These are phyloP conservation scores for Neopipo cinnamomea DNA, from an alignment of 2,113 vertebrate species.

Conservation along the genomic window DNA sequence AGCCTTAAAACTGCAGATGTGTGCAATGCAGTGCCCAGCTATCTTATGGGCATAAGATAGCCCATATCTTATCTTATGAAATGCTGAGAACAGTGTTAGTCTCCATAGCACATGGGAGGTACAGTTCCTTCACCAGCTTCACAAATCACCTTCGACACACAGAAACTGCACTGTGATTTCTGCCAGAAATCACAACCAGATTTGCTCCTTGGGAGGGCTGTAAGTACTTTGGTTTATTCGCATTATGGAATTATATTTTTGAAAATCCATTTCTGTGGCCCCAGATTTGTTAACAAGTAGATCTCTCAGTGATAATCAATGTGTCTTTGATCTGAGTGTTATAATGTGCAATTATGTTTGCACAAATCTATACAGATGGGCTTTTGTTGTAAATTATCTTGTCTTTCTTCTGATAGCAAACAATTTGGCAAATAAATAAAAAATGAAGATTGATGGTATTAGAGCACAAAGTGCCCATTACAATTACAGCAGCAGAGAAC, in stretches of 20 bases:
- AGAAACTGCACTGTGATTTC: neutral
- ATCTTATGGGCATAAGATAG: no score
- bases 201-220: neutral
- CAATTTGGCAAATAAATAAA: conserved; percentile 49
- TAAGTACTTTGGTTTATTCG: neutral
- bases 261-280: neutral
- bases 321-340: neutral
- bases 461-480: neutral
- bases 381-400: neutral
- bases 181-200: neutral
- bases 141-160: neutral
- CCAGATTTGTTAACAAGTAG: neutral
- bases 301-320: neutral
- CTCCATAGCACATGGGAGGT: neutral
- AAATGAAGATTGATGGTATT: neutral
- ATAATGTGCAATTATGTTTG: neutral
- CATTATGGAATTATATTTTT: neutral
- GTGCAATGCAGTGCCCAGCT: neutral
- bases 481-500: neutral
- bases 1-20: neutral
- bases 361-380: neutral
- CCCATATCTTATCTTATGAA: no score
- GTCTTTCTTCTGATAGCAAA: neutral
- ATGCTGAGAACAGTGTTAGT: neutral
- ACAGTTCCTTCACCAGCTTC: neutral